These are phyloP conservation scores for Synanthedon formicaeformis DNA, from an alignment of 2,888 invertebrate species.

Conservation along the genomic window DNA sequence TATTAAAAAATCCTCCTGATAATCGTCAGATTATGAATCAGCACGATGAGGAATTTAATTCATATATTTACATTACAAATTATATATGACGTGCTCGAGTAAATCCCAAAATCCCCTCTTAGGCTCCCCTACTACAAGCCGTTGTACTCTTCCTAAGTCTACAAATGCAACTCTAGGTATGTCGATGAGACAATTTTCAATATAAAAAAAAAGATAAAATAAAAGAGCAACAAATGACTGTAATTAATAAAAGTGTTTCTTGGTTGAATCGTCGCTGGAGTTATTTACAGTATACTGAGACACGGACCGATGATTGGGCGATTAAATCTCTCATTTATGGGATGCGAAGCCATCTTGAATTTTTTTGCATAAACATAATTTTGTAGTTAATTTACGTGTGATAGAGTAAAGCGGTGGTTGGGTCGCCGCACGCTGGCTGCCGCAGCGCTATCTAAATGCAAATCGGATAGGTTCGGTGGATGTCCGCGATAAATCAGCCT, in stretches of 20 bases:
- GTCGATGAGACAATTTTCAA: no score
- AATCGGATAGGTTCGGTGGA: slow-evolving; percentile 67
- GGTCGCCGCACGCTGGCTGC: slow-evolving; percentile 19
- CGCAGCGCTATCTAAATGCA: slow-evolving; percentile 65
- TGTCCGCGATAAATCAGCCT: slow-evolving; percentile 64
- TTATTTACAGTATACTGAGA: slow-evolving; percentile 25
- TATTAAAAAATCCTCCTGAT: no score
- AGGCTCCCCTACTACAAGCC: no score
- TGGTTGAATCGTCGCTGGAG: slow-evolving; percentile 6
- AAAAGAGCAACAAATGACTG: not conserved
- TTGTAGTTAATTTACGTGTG: slow-evolving; percentile 55
- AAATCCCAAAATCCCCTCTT: no score
- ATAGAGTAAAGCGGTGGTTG: slow-evolving; percentile 37
- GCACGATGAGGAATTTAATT: no score
- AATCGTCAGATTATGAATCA: no score
- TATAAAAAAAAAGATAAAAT: not conserved
- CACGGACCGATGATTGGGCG: slow-evolving; percentile 25
- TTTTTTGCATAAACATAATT: slow-evolving; percentile 45
- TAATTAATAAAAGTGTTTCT: slow-evolving; percentile 4
- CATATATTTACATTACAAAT: no score
- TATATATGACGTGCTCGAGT: no score
- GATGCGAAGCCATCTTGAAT: slow-evolving; percentile 23
- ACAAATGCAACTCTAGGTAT: no score
- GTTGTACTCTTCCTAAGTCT: no score
- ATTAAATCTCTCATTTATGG: slow-evolving; percentile 44